Base-by-base conservation (phyloP, 2,113 vertebrate genomes). In the Noturus placidus region DNA sequence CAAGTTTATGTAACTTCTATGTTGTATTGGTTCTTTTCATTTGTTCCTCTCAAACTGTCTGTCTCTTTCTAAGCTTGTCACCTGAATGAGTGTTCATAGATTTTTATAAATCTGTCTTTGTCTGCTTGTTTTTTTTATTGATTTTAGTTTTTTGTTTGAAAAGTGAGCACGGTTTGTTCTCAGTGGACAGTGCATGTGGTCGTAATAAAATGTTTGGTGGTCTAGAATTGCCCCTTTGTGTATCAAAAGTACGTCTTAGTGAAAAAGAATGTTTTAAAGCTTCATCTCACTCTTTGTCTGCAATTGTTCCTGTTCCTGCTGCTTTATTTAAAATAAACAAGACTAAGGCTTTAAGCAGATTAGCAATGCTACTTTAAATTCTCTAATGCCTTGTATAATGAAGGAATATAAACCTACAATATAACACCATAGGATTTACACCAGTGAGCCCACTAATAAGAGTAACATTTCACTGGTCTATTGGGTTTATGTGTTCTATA, bases 261-360 rank as follows among this genome's bases (percentile, higher is more conserved):
- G 27, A 22, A 35, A 42, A 42, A 33, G 38, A 63, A 35, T 3
- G 20, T 82, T 59, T 19, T 70, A 35, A 82, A 61, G 30, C 67
- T 35, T 69, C 30, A 38, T 42, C n/a, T n/a, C 20, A 42, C 22
- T 46, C 25, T 46, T 22, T 25, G 10, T 50, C 35, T 83, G 35
- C 11, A 59, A 61, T 38, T 35, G 63, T 67, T 83, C 42, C 59
- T 83, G 81, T 83, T 50, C 25, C 82, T 83, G 35, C 27, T 67
- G 61, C 42, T 52, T 46, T 83, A 10, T 42, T 83, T 19, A n/a
- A 67, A 50, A 30, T 17, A 30, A 78, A 54, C 13, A 54, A 30
- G 50, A 54, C 50, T 27, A 78, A 78, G 76, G 50, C 76, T 78
- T 54, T 54, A 78, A 54, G 76, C 50, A 78, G 76, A 78, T 78